Conservation (phyloP, 2,888 invertebrate species). For the Minunthozetes semirufus region DNA sequence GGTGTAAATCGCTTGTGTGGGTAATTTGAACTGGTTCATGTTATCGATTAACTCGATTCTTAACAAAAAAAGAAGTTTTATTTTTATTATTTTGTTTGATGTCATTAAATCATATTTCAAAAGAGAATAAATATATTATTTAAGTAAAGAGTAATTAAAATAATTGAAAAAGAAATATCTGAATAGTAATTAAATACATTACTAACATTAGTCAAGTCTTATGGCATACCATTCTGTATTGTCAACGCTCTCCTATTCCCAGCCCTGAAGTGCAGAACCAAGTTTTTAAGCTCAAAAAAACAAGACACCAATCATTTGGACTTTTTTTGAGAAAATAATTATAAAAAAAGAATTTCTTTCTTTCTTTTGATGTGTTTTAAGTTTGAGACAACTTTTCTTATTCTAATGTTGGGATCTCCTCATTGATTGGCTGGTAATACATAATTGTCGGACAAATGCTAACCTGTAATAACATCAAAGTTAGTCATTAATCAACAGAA, state of each 20-base stretch:
- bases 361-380: background rate
- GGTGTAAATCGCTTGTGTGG: too few relatives aligned
- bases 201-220: background rate
- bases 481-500: conserved; percentile 34
- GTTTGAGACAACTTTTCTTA: conserved; percentile 23
- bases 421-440: conserved; percentile 33
- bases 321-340: background rate
- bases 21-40: too few relatives aligned
- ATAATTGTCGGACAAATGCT: conserved; percentile 34
- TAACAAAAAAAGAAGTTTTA: too few relatives aligned
- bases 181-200: conserved; percentile 6
- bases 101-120: background rate
- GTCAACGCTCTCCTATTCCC: background rate
- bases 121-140: conserved; percentile 4
- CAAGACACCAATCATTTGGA: background rate
- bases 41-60: too few relatives aligned
- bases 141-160: conserved; percentile 7
- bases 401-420: background rate
- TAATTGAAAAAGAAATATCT: background rate
- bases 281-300: background rate
- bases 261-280: conserved; percentile 10
- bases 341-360: conserved; percentile 5
- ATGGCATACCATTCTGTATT: conserved; percentile 24
- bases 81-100: background rate
- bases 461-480: conserved; percentile 35